phyloP scores from a whole-genome alignment of 2,797 vertebrate species.

The Lutjanus campechanus region DNA sequence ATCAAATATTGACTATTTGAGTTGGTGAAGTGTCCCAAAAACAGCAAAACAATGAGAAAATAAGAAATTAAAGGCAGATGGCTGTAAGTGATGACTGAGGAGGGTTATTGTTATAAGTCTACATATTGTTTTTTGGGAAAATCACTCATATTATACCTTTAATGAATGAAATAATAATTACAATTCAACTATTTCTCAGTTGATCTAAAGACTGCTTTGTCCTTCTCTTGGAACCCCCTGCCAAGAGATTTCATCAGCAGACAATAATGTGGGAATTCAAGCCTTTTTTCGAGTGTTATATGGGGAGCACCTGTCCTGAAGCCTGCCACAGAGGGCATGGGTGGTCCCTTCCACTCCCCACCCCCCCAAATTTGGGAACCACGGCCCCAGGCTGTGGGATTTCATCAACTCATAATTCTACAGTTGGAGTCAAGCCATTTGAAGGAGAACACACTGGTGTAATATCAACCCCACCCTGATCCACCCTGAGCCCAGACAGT shows the following conservation, averaged over 20 bases:
- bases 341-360: constrained; percentile 38
- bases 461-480: constrained; percentile 65
- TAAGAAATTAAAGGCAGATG: no score
- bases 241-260: constrained; percentile 45
- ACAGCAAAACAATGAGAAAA: no score
- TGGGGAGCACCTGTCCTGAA: constrained; percentile 28
- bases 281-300: no score
- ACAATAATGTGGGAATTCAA: constrained; percentile 29
- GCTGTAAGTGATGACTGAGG: no score
- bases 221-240: not conserved
- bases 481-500: constrained; percentile 29
- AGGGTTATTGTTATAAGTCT: no score
- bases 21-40: no score
- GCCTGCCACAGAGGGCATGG: constrained; percentile 4
- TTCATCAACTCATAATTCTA: constrained; percentile 57
- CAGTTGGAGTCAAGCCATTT: constrained; percentile 62
- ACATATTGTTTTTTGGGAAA: no score
- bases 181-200: not conserved
- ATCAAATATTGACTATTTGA: no score
- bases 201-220: not conserved
- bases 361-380: constrained; percentile 1
- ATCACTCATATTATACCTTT: not conserved
- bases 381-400: constrained; percentile 40
- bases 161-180: not conserved
- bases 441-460: constrained; percentile 54